These are phyloP conservation scores for Augiades crinisus DNA, from an alignment of 2,888 invertebrate genomes.

Conservation along the genomic window DNA sequence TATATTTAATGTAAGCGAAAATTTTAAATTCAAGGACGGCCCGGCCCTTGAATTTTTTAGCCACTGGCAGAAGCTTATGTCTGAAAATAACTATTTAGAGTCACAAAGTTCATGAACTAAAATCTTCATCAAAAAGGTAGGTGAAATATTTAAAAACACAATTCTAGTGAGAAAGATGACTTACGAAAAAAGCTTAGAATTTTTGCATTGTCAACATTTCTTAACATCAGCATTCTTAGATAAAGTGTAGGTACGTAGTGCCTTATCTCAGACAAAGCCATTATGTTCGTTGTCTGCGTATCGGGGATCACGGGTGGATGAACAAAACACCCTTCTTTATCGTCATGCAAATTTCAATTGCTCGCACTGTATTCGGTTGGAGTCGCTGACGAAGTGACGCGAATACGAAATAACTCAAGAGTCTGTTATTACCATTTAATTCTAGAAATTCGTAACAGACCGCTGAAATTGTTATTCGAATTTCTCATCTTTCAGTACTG, in stretches of 20 bases:
- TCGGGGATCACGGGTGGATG: conserved; percentile 14
- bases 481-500: neutral
- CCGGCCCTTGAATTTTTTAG: too few species aligned
- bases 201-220: neutral
- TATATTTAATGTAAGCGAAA: too few species aligned
- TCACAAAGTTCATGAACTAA: too few species aligned
- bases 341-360: conserved; percentile 20
- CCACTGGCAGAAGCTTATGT: neutral
- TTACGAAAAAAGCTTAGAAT: neutral
- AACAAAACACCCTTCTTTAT: conserved; percentile 20
- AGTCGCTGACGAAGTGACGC: neutral
- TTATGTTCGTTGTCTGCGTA: conserved; percentile 17
- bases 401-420: neutral
- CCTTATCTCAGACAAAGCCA: conserved; percentile 5
- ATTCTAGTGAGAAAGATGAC: neutral
- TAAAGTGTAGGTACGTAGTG: too few species aligned
- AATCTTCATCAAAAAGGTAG: neutral
- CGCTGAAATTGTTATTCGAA: neutral
- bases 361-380: neutral
- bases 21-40: too few species aligned
- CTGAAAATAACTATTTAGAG: neutral
- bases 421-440: neutral
- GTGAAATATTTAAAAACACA: neutral
- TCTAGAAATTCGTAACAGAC: neutral
- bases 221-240: neutral